Evolutionary conservation across 1,140 invertebrate species (phyloP).

Genomic region (Drosophila nannoptera): DNA sequence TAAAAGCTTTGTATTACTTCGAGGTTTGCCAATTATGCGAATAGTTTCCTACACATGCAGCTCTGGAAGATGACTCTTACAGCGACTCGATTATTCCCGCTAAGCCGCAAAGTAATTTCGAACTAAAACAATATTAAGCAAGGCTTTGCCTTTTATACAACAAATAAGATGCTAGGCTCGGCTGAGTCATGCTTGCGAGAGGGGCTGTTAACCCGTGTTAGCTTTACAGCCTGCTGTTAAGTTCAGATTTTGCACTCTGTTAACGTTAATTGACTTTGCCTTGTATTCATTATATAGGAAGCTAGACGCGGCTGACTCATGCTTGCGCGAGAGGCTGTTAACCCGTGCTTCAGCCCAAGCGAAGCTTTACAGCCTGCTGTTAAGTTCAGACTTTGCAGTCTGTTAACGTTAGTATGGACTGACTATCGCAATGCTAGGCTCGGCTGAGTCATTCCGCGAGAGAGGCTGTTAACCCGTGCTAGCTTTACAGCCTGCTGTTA

Average conservation of each 20-base stretch:
- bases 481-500: too few species aligned
- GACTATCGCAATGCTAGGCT: too few species aligned
- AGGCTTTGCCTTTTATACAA: conserved; percentile 47
- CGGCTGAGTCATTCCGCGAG: too few species aligned
- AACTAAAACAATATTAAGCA: conserved; percentile 33
- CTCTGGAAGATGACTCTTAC: neutral
- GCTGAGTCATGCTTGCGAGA: conserved; percentile 19
- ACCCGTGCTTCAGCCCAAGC: too few species aligned
- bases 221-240: conserved; percentile 8
- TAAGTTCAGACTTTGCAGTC: neutral
- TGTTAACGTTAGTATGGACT: neutral
- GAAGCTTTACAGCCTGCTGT: too few species aligned
- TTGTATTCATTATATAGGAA: too few species aligned
- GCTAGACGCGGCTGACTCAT: too few species aligned
- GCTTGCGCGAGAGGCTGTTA: too few species aligned
- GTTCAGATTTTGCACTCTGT: neutral
- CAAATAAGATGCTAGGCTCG: neutral
- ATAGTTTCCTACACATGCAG: conserved; percentile 26
- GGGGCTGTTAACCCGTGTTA: neutral
- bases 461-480: too few species aligned
- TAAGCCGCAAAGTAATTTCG: conserved; percentile 1
- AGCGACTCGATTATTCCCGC: too few species aligned
- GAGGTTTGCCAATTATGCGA: conserved; percentile 35
- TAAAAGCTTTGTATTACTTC: conserved; percentile 58
- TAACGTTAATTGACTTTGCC: neutral